Evolutionary conservation across 2,888 invertebrate species (phyloP).

Genomic region (Alcis repandata): DNA sequence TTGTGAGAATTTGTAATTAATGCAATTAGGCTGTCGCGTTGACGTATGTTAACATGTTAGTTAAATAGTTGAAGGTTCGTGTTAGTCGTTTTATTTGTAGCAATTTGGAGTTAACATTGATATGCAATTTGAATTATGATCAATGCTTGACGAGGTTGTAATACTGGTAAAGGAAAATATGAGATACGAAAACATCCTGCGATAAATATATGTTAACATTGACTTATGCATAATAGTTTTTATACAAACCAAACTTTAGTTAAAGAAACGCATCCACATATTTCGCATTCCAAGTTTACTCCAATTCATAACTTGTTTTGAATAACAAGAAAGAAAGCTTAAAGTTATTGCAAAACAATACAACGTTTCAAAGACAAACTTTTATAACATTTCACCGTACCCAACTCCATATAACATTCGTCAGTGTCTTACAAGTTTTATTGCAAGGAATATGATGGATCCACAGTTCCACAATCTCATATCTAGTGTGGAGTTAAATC

Average conservation of each 20-base stretch:
- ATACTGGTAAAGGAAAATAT: no score
- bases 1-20: constrained; percentile 70
- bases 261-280: not conserved
- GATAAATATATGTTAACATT: constrained; percentile 23
- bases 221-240: not conserved
- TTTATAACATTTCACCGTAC: constrained; percentile 65
- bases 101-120: constrained; percentile 3
- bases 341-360: constrained; percentile 68
- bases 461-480: constrained; percentile 69
- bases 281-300: constrained; percentile 6
- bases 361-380: constrained; percentile 67
- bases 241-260: not conserved
- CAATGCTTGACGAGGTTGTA: no score
- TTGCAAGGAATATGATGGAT: constrained; percentile 78
- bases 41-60: constrained; percentile 51
- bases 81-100: constrained; percentile 25
- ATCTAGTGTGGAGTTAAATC: constrained; percentile 68
- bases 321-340: constrained; percentile 53
- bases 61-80: constrained; percentile 46
- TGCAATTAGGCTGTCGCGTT: constrained; percentile 60
- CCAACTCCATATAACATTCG: constrained; percentile 76
- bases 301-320: constrained; percentile 51
- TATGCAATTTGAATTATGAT: no score
- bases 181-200: no score
- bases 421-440: constrained; percentile 83